phyloP scores from a whole-genome alignment of 2,113 vertebrate species.

The Pica pica region DNA sequence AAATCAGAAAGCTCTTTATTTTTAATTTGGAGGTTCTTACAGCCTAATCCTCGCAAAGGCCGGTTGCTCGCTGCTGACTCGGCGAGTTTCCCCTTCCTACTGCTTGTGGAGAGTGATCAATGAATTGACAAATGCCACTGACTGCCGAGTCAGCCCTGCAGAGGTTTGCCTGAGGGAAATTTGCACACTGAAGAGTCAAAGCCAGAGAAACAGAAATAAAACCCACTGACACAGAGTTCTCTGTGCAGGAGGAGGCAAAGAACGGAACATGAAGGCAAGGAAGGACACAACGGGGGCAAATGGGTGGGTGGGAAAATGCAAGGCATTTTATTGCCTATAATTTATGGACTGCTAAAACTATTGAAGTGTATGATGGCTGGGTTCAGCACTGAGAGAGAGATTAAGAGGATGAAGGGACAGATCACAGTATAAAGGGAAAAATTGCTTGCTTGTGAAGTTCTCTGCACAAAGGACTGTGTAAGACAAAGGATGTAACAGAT shows the following conservation, averaged over 20 bases:
- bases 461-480: background rate
- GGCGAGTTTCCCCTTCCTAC: background rate
- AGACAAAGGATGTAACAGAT: background rate
- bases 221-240: background rate
- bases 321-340: background rate
- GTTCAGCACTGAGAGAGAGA: background rate
- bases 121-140: constrained; percentile 59
- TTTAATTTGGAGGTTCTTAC: constrained; percentile 45
- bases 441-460: background rate
- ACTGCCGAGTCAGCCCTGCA: constrained; percentile 51
- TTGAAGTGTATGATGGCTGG: background rate
- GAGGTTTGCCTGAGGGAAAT: constrained; percentile 14
- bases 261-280: background rate
- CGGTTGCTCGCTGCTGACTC: constrained; percentile 24
- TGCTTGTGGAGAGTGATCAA: constrained; percentile 31
- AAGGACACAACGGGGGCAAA: background rate
- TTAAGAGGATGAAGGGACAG: background rate
- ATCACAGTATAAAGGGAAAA: background rate
- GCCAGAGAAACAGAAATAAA: background rate
- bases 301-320: background rate
- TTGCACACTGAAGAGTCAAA: background rate
- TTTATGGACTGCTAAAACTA: constrained; percentile 15
- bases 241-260: background rate
- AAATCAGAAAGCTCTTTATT: constrained; percentile 14
- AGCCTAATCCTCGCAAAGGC: background rate